These are phyloP conservation scores for Thaleichthys pacificus DNA, from an alignment of 2,797 vertebrate species.

Conservation along the genomic window DNA sequence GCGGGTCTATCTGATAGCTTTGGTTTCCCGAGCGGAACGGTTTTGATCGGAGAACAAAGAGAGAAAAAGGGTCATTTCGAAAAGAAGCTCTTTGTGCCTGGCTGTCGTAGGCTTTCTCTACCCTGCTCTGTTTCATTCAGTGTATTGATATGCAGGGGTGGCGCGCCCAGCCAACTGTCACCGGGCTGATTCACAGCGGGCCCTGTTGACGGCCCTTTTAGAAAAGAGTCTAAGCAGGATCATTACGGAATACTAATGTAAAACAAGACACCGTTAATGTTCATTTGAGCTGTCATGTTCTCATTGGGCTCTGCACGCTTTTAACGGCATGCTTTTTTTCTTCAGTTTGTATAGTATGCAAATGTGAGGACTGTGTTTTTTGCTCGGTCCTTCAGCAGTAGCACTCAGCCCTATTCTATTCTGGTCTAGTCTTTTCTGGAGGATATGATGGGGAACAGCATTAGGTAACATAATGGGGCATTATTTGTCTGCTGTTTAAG, in stretches of 20 bases:
- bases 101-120: background rate
- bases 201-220: slow-evolving; percentile 9
- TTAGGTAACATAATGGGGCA: slow-evolving; percentile 73
- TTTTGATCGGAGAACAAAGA: background rate
- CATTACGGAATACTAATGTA: slow-evolving; percentile 12
- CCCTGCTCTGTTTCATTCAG: background rate
- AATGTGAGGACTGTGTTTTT: too few relatives aligned
- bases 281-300: background rate
- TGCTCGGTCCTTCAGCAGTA: background rate
- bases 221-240: slow-evolving; percentile 9
- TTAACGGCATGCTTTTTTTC: background rate
- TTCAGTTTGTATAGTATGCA: background rate
- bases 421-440: background rate
- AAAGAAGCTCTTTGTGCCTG: slow-evolving; percentile 2
- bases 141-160: slow-evolving; percentile 24
- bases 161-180: slow-evolving; percentile 19
- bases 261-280: background rate
- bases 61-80: slow-evolving; percentile 5
- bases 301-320: background rate
- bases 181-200: slow-evolving; percentile 17
- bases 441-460: slow-evolving; percentile 48
- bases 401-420: background rate
- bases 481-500: slow-evolving; percentile 72
- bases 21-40: background rate
- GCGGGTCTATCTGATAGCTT: slow-evolving; percentile 8